Percentiles rank a stretch among this genome's conserved stretches.
phyloP scores from a whole-genome alignment of 2,113 vertebrate species.

The Oplegnathus fasciatus region DNA sequence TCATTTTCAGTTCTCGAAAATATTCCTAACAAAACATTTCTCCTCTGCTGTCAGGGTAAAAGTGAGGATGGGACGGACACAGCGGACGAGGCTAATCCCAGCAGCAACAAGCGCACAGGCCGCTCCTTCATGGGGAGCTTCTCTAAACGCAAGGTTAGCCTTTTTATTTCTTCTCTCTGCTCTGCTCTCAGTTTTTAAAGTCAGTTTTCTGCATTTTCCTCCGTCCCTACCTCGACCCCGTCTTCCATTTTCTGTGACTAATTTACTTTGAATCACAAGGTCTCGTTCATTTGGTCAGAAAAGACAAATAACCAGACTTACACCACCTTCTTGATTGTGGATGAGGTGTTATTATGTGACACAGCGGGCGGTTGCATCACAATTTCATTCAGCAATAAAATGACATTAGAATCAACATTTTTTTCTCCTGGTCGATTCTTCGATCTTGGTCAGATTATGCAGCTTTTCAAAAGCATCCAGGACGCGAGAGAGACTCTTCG shows the following conservation, averaged over 20 bases:
- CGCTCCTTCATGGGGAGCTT: slow-evolving; percentile 90
- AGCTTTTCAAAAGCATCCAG: background rate
- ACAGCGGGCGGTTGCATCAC: background rate
- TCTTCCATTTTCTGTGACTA: background rate
- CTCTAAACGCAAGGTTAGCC: slow-evolving; percentile 92
- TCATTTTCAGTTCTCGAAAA: slow-evolving; percentile 10
- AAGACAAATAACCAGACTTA: background rate
- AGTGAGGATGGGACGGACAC: slow-evolving; percentile 87
- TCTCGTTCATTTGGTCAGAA: background rate
- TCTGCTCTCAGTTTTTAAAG: background rate
- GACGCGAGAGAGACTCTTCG: no score
- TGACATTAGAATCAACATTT: no score
- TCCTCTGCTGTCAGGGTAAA: slow-evolving; percentile 83
- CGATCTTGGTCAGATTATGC: background rate
- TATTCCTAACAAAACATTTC: background rate
- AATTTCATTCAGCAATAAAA: background rate
- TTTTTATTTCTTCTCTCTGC: background rate
- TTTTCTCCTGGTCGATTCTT: no score
- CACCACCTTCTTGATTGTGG: background rate
- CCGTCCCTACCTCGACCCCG: background rate
- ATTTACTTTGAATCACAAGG: background rate
- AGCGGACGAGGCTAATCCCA: slow-evolving; percentile 84
- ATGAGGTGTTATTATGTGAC: background rate
- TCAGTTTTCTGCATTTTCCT: background rate
- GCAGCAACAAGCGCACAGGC: slow-evolving; percentile 84